Conservation (phyloP, 2,888 invertebrate species). For the Aleiodes alternator region DNA sequence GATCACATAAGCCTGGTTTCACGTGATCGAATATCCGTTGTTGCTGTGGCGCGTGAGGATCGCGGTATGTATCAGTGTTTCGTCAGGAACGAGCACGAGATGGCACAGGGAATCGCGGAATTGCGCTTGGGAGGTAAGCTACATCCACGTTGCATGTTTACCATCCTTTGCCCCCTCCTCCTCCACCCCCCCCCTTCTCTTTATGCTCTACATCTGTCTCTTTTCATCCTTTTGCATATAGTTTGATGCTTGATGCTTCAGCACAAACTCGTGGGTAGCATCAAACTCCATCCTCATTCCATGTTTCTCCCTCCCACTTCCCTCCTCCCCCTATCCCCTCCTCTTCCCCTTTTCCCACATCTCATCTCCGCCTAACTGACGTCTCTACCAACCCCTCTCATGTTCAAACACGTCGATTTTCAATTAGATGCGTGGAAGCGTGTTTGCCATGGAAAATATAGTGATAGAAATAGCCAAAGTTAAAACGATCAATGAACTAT, state of each 20-base stretch:
- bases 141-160: neutral
- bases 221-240: neutral
- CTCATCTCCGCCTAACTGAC: constrained; percentile 17
- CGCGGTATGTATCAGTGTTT: constrained; percentile 76
- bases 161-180: neutral
- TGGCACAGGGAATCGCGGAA: constrained; percentile 75
- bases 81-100: constrained; percentile 74
- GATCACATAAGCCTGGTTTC: constrained; percentile 74
- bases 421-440: constrained; percentile 42
- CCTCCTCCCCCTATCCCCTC: too few species aligned
- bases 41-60: constrained; percentile 74
- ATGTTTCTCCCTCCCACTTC: neutral
- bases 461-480: constrained; percentile 34
- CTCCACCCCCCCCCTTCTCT: neutral
- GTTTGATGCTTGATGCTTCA: neutral
- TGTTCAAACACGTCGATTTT: constrained; percentile 44
- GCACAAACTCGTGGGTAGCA: neutral
- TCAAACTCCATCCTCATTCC: constrained; percentile 2
- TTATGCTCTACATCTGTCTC: neutral
- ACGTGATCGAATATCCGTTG: constrained; percentile 77
- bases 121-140: constrained; percentile 75
- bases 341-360: neutral
- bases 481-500: neutral
- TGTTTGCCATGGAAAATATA: constrained; percentile 40
- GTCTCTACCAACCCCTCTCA: neutral